Evolutionary conservation across 2,113 vertebrate genomes (phyloP), one percentile per base, ranked within the genome.

Genomic region (Caretta caretta): DNA sequence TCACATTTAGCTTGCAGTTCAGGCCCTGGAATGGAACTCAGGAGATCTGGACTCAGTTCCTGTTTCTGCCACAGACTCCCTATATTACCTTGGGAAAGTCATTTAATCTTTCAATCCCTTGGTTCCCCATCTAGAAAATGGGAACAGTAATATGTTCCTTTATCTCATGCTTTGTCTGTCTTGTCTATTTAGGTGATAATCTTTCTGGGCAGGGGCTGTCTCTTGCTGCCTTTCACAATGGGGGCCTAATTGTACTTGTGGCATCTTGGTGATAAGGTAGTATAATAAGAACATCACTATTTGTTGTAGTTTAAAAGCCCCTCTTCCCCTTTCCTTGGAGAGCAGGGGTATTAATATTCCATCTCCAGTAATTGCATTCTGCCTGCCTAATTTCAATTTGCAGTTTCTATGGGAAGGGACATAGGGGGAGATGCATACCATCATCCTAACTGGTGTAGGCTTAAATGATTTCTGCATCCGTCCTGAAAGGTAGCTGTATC

Each of bases 61-160:
- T 1, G 2, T n/a, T n/a, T n/a, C 16, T 17, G 16, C 14, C 31
- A 19, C 14, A 69, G 42, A 49, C n/a, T 31, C 27, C 48, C 8
- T 24, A 16, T 80, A 19, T 80, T 46, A 25, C 82, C 48, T 93
- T 93, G 56, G 54, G 90, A 97, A 96, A 93, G 10, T 42, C 4
- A 54, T 69, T 79, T 88, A 4, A 79, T 72, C 3, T 83, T 56
- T 93, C 75, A 8, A n/a, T 65, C 62, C 8, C 53, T 76, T 91
- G 31, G 48, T 75, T 75, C 38, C 22, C 17, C 48, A 81, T n/a
- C 80, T 83, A 84, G 65, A 91, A 96, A 92, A 80, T 50, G 50
- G 14, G 12, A 92, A 91, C 4, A 2, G 27, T n/a, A 65, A 29
- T 48, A 72, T 1, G 20, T 17, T 16, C 84, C 59, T 83, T 53